These are phyloP conservation scores for Eretmochelys imbricata DNA, from an alignment of 2,113 vertebrate genomes.

Conservation along the genomic window DNA sequence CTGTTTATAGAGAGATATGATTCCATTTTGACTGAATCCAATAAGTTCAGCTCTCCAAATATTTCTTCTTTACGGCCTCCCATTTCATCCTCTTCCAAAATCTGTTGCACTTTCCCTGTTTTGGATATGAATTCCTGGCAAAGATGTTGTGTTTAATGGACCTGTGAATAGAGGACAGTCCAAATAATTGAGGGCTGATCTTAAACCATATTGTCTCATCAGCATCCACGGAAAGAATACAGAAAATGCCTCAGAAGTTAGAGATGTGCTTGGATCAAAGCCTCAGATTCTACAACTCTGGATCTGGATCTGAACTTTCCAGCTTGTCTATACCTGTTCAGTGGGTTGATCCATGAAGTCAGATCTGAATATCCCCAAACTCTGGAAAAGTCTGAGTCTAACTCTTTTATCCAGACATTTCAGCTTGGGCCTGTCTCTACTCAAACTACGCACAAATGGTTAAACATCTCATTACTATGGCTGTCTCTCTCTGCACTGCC, in stretches of 20 bases:
- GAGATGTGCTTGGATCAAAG: neutral
- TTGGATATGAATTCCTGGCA: conserved; percentile 44
- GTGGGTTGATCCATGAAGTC: neutral
- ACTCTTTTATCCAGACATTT: neutral
- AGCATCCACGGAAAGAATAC: neutral
- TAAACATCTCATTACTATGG: neutral
- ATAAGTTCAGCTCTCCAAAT: neutral
- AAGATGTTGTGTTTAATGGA: conserved; percentile 3
- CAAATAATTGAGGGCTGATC: conserved; percentile 28
- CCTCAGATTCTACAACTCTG: neutral
- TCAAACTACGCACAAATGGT: neutral
- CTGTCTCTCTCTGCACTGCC: neutral
- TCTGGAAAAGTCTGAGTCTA: neutral
- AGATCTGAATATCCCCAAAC: neutral
- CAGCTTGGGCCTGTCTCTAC: neutral
- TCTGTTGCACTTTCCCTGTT: conserved; percentile 28
- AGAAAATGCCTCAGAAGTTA: conserved; percentile 2
- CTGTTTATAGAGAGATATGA: neutral
- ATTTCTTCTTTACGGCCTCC: conserved; percentile 2
- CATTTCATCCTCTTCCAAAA: conserved; percentile 41
- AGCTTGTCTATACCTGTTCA: neutral
- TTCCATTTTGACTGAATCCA: conserved; percentile 52
- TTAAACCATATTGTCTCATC: conserved; percentile 6
- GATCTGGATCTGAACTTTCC: neutral
- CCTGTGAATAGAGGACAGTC: conserved; percentile 24